Evolutionary conservation across 2,888 invertebrate genomes (phyloP), one percentile per base, ranked within the genome.

Genomic region (Pteria penguin): DNA sequence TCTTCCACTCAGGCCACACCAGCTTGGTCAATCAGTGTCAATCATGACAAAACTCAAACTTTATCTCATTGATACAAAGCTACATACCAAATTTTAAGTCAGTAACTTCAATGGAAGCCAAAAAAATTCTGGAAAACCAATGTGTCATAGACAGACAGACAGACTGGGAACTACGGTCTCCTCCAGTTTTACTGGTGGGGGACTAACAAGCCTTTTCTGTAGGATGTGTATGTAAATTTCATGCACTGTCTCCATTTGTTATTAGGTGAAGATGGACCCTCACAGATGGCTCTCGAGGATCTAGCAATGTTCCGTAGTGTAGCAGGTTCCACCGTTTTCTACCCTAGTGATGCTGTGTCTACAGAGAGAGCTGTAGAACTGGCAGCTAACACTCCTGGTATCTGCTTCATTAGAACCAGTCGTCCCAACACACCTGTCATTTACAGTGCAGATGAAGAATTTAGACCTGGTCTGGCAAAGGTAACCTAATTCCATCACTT

Each of bases 241-340:
- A 45, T 45, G 18, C 8, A 45, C 8, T 45, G 57, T 18, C 57
- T 67, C 24, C 33, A 29, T 57, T 31, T 55, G 5, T 29, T 61
- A 57, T 0, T 82, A 93, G 93, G 93, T 36, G 98, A 98, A 93
- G 99, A 99, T 93, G 99, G 99, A 0, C 99, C 99, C 24, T 97
- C 97, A 73, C 99, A 99, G 94, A 99, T 99, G 99, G 99, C 97
- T 3, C 94, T 99, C n/a, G 99, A 99, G 93, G 99, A 99, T 93
- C 92, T 99, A 75, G 97, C 98, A 0, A 94, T 99, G 94, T 99
- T 99, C 95, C 94, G 99, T 57, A 93, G 96, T 3, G 94, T 99
- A 82, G 97, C 98, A 70, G 93, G 93, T n/a, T 92, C 93, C 45
- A 94, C 94, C 2, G 94, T 95, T 22, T 95, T 95, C 91, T 95